Conservation (phyloP, 2,797 vertebrate species). For the Neopelma chrysocephalum region DNA sequence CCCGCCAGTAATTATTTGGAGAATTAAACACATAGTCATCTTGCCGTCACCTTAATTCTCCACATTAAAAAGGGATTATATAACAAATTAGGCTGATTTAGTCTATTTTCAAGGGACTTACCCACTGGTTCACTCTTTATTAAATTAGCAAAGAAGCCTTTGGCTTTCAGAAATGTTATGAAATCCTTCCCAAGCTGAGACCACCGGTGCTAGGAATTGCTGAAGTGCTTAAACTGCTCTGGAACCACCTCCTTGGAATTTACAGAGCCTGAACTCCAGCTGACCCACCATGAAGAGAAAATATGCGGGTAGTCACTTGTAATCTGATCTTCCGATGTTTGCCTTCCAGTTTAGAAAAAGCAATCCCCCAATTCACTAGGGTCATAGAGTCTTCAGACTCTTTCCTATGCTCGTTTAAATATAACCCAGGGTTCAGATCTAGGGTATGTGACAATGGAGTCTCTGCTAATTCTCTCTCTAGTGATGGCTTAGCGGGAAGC, state of each 20-base stretch:
- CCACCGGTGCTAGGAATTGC: conserved; percentile 27
- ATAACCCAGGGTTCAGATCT: not conserved
- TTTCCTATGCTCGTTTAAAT: conserved; percentile 17
- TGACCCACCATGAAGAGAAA: conserved; percentile 19
- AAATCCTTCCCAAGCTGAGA: conserved; percentile 30
- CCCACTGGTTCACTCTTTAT: not conserved
- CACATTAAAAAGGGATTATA: conserved; percentile 32
- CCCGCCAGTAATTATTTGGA: not conserved
- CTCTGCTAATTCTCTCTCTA: not conserved
- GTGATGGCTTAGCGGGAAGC: not conserved
- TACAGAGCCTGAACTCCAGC: conserved; percentile 50
- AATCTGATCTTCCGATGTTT: conserved; percentile 19
- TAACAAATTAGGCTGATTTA: conserved; percentile 28
- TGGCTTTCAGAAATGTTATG: conserved; percentile 8
- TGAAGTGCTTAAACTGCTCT: conserved; percentile 30
- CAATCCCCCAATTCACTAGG: not conserved
- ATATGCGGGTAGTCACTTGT: not conserved
- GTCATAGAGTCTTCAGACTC: not conserved
- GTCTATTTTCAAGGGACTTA: not conserved
- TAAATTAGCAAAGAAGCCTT: conserved; percentile 46
- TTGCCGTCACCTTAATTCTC: conserved; percentile 18
- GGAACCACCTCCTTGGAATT: conserved; percentile 51
- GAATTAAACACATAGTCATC: not conserved
- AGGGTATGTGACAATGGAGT: not conserved
- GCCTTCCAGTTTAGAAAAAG: not conserved